These are phyloP conservation scores for Helarctos malayanus DNA, from an alignment of 2,797 vertebrate species.

Conservation along the genomic window DNA sequence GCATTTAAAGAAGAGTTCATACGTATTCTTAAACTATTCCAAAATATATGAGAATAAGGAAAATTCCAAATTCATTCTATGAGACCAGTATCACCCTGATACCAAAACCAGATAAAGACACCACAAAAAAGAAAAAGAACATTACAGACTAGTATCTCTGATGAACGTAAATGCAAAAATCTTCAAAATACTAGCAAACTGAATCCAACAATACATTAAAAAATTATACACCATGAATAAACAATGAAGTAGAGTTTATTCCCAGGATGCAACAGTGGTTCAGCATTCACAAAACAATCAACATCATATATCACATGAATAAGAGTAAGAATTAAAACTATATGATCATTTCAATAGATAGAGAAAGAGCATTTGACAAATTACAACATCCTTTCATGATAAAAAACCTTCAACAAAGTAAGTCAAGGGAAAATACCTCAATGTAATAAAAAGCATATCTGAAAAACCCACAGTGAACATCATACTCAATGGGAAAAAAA, in stretches of 20 bases:
- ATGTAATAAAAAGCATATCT: neutral
- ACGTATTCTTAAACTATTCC: neutral
- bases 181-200: neutral
- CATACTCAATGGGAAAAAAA: neutral
- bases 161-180: neutral
- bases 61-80: neutral
- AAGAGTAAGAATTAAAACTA: neutral
- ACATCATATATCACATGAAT: neutral
- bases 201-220: neutral
- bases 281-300: neutral
- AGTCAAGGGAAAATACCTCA: neutral
- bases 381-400: neutral
- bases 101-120: neutral
- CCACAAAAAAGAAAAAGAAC: too few species aligned
- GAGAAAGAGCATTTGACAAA: neutral
- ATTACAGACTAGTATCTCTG: neutral
- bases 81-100: neutral
- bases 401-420: neutral
- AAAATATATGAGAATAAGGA: neutral
- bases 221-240: neutral
- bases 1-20: neutral
- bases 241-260: neutral
- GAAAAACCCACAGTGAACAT: neutral
- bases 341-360: neutral
- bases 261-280: neutral